Conservation (phyloP, 2,797 vertebrate genomes). For the Bothrops alternatus region DNA sequence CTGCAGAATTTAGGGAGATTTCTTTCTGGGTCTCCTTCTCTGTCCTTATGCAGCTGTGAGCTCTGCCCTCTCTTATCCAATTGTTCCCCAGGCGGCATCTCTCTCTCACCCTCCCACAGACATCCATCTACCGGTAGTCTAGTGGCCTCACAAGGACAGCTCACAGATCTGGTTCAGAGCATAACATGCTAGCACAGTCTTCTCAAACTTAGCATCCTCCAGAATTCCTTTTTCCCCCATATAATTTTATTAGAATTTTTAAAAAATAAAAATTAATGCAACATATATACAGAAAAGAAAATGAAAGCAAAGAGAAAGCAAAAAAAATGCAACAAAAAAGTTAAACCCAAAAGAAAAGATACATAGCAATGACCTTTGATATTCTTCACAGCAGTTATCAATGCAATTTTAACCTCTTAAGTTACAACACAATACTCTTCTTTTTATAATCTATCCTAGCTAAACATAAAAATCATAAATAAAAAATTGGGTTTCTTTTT, state of each 20-base stretch:
- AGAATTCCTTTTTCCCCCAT: background rate
- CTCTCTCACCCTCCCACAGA: no score
- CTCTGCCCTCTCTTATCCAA: background rate
- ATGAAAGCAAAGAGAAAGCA: background rate
- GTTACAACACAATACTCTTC: background rate
- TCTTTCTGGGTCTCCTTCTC: background rate
- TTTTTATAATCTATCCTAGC: background rate
- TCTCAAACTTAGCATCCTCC: background rate
- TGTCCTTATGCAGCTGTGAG: background rate
- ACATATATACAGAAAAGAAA: background rate
- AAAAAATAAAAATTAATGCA: background rate
- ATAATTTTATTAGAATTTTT: background rate
- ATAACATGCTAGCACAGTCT: background rate
- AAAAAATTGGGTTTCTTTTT: background rate
- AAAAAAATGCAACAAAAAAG: background rate
- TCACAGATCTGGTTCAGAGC: background rate
- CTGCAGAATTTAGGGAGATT: background rate
- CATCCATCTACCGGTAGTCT: background rate
- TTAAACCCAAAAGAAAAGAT: background rate
- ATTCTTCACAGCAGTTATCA: background rate
- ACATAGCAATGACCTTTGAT: background rate
- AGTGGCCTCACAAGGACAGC: background rate
- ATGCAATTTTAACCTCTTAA: background rate
- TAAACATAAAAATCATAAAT: background rate
- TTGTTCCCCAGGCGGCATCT: background rate